phyloP scores from a whole-genome alignment of 2,797 vertebrate genomes.

The Eleutherodactylus coqui region DNA sequence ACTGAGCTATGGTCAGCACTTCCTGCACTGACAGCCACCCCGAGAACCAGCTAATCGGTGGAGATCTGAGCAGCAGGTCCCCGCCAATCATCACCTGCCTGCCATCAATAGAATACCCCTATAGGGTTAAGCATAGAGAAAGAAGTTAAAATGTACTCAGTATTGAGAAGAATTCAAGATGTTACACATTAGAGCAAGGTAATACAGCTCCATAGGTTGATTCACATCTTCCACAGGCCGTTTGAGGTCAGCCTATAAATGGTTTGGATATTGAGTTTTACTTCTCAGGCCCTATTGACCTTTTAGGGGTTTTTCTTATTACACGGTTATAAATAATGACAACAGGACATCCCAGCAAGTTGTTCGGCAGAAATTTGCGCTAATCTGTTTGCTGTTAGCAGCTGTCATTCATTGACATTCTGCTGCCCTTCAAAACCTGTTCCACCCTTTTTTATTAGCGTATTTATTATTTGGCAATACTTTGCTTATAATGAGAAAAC shows the following conservation, averaged over 20 bases:
- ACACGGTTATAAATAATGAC: not conserved
- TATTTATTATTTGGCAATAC: not conserved
- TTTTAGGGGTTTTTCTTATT: not conserved
- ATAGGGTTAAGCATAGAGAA: not conserved
- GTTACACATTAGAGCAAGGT: not conserved
- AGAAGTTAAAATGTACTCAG: not conserved
- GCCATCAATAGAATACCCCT: too few species aligned
- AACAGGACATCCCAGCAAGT: not conserved
- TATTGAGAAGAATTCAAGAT: not conserved
- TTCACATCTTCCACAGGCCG: not conserved
- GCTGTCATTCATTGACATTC: not conserved
- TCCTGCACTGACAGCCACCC: too few species aligned
- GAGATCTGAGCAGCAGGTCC: too few species aligned
- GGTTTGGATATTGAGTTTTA: not conserved
- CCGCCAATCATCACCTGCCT: too few species aligned
- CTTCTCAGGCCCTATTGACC: not conserved
- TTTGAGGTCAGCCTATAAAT: not conserved
- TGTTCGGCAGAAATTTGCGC: not conserved
- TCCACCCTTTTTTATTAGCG: not conserved
- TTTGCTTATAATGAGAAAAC: not conserved
- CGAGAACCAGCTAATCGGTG: too few species aligned
- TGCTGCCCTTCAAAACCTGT: not conserved
- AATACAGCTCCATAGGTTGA: not conserved
- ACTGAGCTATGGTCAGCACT: too few species aligned
- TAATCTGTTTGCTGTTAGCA: not conserved